Base-by-base conservation (phyloP, 2,797 vertebrate species). In the Leontocebus nigricollis region DNA sequence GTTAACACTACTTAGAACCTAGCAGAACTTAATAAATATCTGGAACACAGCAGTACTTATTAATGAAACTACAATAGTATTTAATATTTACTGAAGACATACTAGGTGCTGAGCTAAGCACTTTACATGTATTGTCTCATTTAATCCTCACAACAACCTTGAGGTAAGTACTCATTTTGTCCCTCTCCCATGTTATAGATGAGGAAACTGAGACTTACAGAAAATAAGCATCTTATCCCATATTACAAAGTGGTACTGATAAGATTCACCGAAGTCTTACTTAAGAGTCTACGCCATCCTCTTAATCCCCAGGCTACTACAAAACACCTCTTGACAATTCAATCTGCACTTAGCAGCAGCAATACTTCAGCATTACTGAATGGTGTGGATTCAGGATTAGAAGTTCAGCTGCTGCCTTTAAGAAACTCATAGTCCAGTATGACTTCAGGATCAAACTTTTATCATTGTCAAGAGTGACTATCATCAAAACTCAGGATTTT, bases 141-240 rank as follows among this genome's bases (percentile, higher is more conserved):
- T 90, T 77, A 93, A 75, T 55, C 9, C 64, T 95, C 59, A 59
- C 52, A 94, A 72, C 44, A 36, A 86, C 44, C 19, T 9, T 41
- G 39, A 75, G 24, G 44, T 41, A 94, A 55, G 44, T 91, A 64
- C 50, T 87, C 64, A n/a, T 17, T 70, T 36, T 76, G 26, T 81
- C 36, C 44, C 17, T 73, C 30, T 6, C 19, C 26, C 26, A 44
- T 76, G 75, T 59, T 44, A 83, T 0, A 95, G 36, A 64, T 50
- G 44, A 91, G 79, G 48, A 94, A 96, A 95, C 57, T 61, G 77
- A 87, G 36, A 57, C 96, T 84, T 61, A 90, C 17, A 93, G 36
- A 92, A 87, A 89, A 50, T 15, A 50, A 64, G 1, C 36, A 81
- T 70, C 41, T 61, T 90, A 24, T 22, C n/a, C 39, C 57, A 33